A percentile compares a stretch with the other conserved stretches of the same genome.
phyloP scores from a whole-genome alignment of 2,797 vertebrate species.

The Gambelia wislizenii region DNA sequence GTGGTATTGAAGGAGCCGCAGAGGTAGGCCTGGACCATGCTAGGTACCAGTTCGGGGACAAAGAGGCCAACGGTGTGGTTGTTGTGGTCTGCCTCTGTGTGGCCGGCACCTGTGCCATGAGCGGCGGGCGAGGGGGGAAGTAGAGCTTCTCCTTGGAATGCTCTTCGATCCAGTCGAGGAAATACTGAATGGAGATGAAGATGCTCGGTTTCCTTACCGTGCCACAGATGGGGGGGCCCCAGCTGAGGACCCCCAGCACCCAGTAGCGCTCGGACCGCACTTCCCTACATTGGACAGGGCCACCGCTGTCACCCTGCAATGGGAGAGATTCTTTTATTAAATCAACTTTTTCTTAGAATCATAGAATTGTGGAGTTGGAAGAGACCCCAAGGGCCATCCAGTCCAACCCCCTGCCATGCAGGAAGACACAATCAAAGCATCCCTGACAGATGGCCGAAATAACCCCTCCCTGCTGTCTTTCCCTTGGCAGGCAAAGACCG shows the following conservation, averaged over 20 bases:
- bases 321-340: too few relatives aligned
- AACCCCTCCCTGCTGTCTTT: too few relatives aligned
- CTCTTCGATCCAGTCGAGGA: neutral
- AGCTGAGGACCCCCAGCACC: conserved; percentile 1
- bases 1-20: neutral
- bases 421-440: neutral
- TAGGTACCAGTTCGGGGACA: too few relatives aligned
- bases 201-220: neutral
- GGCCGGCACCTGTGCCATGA: neutral
- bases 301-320: conserved; percentile 13
- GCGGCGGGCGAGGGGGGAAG: neutral
- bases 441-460: too few relatives aligned
- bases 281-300: conserved; percentile 3
- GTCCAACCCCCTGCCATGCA: neutral
- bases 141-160: neutral
- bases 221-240: accelerated
- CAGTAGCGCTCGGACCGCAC: conserved; percentile 10
- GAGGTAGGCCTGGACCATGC: accelerated
- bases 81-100: neutral
- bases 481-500: too few relatives aligned
- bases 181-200: neutral
- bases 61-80: neutral
- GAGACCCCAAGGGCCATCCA: neutral
- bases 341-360: too few relatives aligned
- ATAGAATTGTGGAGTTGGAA: neutral